A percentile compares a stretch with the other conserved stretches of the same genome.
These are phyloP conservation scores for Lutjanus erythropterus DNA, from an alignment of 2,113 vertebrate species.

Conservation along the genomic window DNA sequence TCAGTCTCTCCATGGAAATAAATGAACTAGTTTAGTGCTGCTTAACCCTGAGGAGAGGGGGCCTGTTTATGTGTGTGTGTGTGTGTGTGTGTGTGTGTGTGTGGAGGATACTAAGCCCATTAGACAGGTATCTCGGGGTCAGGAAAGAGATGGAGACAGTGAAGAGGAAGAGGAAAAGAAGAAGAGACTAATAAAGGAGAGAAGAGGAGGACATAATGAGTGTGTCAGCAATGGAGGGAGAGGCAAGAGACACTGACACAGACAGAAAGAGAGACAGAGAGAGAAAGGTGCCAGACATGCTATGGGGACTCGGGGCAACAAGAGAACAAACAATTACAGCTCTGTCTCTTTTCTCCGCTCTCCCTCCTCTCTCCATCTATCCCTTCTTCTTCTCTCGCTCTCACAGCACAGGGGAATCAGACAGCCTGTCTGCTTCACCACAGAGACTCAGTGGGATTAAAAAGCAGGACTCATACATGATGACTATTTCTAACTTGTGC, in stretches of 20 bases:
- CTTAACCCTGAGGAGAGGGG: conserved; percentile 57
- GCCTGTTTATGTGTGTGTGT: conserved; percentile 18
- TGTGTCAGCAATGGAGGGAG: conserved; percentile 25
- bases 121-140: conserved; percentile 44
- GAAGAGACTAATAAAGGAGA: conserved; percentile 28
- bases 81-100: conserved; percentile 10
- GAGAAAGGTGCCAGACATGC: conserved; percentile 70
- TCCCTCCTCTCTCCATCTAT: conserved; percentile 5
- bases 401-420: conserved; percentile 28
- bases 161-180: conserved; percentile 1
- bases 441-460: conserved; percentile 37
- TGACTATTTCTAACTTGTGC: conserved; percentile 4
- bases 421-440: conserved; percentile 32
- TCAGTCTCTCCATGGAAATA: conserved; percentile 70
- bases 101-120: conserved; percentile 19
- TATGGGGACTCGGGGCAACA: conserved; percentile 64
- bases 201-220: conserved; percentile 32
- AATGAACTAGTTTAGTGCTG: conserved; percentile 75
- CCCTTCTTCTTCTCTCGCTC: conserved; percentile 18
- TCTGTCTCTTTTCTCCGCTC: conserved; percentile 42
- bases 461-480: conserved; percentile 12
- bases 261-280: conserved; percentile 13
- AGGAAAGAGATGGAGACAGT: conserved; percentile 15
- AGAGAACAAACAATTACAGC: conserved; percentile 75
- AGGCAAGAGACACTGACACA: not conserved